A percentile compares a stretch with the other conserved stretches of the same genome.
Evolutionary conservation across 2,113 vertebrate species (phyloP).

Genomic region (Piliocolobus tephrosceles): DNA sequence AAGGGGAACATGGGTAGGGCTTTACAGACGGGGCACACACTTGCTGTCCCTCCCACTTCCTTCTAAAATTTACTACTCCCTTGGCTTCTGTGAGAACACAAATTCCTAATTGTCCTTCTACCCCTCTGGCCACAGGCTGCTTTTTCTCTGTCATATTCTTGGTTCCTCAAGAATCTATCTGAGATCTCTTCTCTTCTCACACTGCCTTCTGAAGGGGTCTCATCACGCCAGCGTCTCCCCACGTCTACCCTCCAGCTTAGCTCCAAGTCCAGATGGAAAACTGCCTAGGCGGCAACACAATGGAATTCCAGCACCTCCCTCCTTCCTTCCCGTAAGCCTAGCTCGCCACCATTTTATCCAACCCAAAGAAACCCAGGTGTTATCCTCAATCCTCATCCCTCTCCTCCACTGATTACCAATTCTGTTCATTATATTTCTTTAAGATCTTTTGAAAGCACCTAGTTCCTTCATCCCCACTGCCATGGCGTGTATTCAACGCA

Average conservation of each 20-base stretch:
- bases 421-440: not conserved
- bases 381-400: not conserved
- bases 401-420: not conserved
- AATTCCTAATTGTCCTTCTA: not conserved
- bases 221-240: not conserved
- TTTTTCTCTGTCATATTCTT: not conserved
- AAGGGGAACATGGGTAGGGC: accelerated
- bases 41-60: not conserved
- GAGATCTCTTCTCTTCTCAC: not conserved
- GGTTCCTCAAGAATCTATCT: not conserved
- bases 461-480: not conserved
- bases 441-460: not conserved
- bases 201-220: not conserved
- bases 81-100: not conserved
- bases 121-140: not conserved
- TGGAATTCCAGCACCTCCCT: not conserved
- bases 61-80: not conserved
- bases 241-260: not conserved
- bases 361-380: not conserved
- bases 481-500: not conserved
- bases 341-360: not conserved
- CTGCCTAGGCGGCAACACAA: accelerated
- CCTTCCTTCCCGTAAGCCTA: not conserved
- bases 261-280: not conserved
- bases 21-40: accelerated